These are phyloP conservation scores for Narcine bancroftii DNA, from an alignment of 2,113 vertebrate species.

Conservation along the genomic window DNA sequence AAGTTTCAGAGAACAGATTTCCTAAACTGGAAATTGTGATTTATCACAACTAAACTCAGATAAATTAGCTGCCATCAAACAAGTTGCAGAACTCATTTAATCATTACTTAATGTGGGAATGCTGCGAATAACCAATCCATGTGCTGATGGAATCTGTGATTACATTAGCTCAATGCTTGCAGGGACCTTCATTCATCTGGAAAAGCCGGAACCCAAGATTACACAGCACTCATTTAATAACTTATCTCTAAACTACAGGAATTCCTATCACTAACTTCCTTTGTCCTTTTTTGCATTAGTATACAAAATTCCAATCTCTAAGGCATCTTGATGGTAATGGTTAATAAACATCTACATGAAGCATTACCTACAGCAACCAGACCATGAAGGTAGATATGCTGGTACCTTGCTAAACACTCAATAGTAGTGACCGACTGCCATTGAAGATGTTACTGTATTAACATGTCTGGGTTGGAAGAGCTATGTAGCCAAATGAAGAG, in stretches of 20 bases:
- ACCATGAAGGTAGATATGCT: neutral
- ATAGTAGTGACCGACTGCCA: too few species aligned
- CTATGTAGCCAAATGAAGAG: too few species aligned
- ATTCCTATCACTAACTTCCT: neutral
- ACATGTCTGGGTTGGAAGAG: too few species aligned
- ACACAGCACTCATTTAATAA: constrained; percentile 11
- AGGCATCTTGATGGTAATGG: neutral
- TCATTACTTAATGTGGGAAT: neutral
- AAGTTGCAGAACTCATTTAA: neutral
- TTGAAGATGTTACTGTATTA: too few species aligned
- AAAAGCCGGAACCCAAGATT: constrained; percentile 10
- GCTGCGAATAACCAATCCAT: neutral
- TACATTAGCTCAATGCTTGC: constrained; percentile 18
- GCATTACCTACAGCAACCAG: neutral
- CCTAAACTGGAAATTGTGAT: neutral
- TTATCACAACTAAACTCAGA: neutral
- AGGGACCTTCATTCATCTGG: constrained; percentile 4
- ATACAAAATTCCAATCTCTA: neutral
- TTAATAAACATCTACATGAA: neutral
- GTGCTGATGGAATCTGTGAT: neutral
- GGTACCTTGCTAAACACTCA: too few species aligned
- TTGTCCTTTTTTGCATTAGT: neutral
- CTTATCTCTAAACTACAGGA: neutral
- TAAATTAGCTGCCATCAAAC: neutral
- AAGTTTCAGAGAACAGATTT: neutral